Percentiles rank a stretch among this genome's conserved stretches.
Conservation (phyloP, 1,140 invertebrate species). For the Sitobion miscanthi region DNA sequence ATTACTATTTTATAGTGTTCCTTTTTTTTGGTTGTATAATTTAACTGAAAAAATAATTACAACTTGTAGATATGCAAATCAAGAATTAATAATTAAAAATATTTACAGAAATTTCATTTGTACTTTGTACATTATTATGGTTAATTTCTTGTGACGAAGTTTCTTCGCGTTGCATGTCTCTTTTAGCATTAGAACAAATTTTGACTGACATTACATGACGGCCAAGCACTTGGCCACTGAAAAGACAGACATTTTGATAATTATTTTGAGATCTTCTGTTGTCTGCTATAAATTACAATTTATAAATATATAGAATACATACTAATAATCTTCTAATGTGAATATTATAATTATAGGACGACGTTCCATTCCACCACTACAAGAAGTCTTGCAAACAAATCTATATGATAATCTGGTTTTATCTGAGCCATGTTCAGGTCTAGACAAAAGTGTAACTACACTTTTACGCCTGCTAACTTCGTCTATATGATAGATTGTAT, state of each 20-base stretch:
- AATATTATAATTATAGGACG: constrained; percentile 78
- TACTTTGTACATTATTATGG: not conserved
- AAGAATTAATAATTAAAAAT: not conserved
- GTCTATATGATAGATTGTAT: constrained; percentile 66
- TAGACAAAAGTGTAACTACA: constrained; percentile 68
- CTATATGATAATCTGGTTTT: constrained; percentile 73
- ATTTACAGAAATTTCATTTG: too few relatives aligned
- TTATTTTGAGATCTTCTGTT: not conserved
- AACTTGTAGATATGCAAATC: not conserved
- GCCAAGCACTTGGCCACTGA: constrained; percentile 69
- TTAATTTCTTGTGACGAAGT: constrained; percentile 1
- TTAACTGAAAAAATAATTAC: constrained; percentile 4
- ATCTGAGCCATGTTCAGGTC: constrained; percentile 69
- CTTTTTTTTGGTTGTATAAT: not conserved
- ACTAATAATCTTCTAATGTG: constrained; percentile 72
- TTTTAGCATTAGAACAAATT: constrained; percentile 80
- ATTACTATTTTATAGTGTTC: constrained; percentile 20
- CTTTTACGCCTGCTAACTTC: constrained; percentile 64
- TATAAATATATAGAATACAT: constrained; percentile 60
- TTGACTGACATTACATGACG: constrained; percentile 72
- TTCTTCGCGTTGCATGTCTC: constrained; percentile 78
- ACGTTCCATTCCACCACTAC: constrained; percentile 78
- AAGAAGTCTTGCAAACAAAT: constrained; percentile 83
- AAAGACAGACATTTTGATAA: constrained; percentile 57
- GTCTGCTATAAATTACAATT: too few relatives aligned